phyloP scores from a whole-genome alignment of 23 tunicate genomes.

The Ascidia mentula region DNA sequence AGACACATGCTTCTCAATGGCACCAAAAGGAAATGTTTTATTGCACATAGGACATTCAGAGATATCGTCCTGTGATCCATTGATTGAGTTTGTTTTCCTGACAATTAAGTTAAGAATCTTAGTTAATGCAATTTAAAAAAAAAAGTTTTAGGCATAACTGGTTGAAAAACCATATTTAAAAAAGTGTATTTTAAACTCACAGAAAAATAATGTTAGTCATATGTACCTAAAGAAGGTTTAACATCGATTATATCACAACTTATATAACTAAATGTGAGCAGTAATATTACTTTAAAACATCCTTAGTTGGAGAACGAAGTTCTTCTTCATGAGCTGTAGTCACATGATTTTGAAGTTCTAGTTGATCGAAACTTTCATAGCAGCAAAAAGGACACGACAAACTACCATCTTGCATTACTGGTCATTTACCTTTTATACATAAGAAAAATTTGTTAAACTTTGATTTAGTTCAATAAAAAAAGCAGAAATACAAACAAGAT shows the following conservation, averaged over 20 bases:
- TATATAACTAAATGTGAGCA: neutral
- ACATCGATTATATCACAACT: neutral
- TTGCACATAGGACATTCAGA: neutral
- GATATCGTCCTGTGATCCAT: neutral
- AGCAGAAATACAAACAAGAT: neutral
- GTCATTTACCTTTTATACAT: neutral
- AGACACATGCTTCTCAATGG: neutral
- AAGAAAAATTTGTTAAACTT: no score
- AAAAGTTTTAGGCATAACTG: no score
- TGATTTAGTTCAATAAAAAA: no score
- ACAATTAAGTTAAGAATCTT: no score
- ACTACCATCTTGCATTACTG: neutral
- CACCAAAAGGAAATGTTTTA: neutral
- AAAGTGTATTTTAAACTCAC: no score
- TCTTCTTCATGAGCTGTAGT: neutral
- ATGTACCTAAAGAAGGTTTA: neutral
- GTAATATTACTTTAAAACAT: neutral
- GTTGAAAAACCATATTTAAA: no score
- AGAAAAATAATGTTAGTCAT: no score
- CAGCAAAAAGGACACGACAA: constrained; percentile 39
- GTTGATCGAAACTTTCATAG: neutral
- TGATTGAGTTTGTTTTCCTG: neutral
- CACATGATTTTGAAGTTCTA: constrained; percentile 18
- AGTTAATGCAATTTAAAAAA: no score
- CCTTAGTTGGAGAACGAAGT: constrained; percentile 32